These are phyloP conservation scores for Choloepus didactylus DNA, from an alignment of 2,797 vertebrate genomes.

Conservation along the genomic window DNA sequence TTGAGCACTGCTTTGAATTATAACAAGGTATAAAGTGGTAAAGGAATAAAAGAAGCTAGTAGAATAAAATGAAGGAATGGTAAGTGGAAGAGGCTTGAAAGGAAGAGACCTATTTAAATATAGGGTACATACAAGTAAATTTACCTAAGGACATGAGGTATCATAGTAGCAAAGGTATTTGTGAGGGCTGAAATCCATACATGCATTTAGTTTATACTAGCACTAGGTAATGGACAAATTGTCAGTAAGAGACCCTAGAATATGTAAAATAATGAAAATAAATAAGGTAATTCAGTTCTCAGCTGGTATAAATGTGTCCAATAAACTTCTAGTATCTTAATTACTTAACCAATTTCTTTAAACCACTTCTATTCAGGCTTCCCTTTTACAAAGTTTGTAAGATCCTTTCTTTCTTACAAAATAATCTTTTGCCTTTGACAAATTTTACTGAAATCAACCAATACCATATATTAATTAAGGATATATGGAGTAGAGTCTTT, in stretches of 20 bases:
- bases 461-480: not conserved
- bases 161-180: not conserved
- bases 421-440: constrained; percentile 3
- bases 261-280: constrained; percentile 1
- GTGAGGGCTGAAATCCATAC: not conserved
- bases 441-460: not conserved
- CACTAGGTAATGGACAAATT: not conserved
- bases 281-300: not conserved
- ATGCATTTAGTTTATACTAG: not conserved
- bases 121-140: not conserved
- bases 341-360: not conserved
- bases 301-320: not conserved
- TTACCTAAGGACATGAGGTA: not conserved
- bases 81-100: not conserved
- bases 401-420: not conserved
- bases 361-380: not conserved
- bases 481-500: not conserved
- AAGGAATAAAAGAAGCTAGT: not conserved
- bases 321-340: not conserved
- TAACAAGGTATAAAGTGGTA: not conserved
- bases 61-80: not conserved
- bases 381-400: constrained; percentile 11
- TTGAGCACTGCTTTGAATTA: not conserved
- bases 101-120: not conserved
- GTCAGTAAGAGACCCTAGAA: not conserved